Evolutionary conservation across 2,888 invertebrate species (phyloP), one percentile per base, ranked within the genome.

Genomic region (Cynaeus angustus): DNA sequence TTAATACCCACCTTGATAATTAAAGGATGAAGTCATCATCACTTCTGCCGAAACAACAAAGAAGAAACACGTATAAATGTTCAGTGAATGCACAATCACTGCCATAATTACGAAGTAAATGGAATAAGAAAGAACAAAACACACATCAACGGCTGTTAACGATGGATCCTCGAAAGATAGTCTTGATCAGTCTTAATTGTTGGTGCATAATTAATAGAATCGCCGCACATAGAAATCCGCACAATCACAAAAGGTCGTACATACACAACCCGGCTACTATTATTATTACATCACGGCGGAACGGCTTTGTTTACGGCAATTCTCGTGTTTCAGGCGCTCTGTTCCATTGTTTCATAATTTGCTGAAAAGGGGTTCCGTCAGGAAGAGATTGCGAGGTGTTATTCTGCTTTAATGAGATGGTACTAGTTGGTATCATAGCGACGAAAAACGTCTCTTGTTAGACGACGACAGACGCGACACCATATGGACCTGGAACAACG

Each of bases 291-390:
- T 71, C 50, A 68, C 52, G 50, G 58, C 65, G 58, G 55, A 62
- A 68, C 59, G 53, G 71, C 68, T 71, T 71, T 71, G 71, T 71
- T 71, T 68, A 59, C 26, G 62, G 62, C 52, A 59, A 62, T 55
- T 62, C 58, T 67, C 71, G 43, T 14, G 64, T 68, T 67, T 66
- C 61, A 55, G 56, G 26, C 38, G 30, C 59, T 26, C 55, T 13
- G 43, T 65, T 58, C 53, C 56, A 71, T 68, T 71, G 68, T 71
- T 68, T 59, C 68, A 68, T 58, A 64, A 68, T 68, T 68, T 55
- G 61, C 52, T 66, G 70, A 66, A 66, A 66, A 41, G 50, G 62
- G 52, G 50, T 28, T 41, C 53, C 45, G 53, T 53, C 56, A 55
- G 55, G 66, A 66, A 62, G 68, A 55, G 58, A 65, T 65, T 69